Evolutionary conservation across 2,888 invertebrate species (phyloP).

Genomic region (Limulus polyphemus): DNA sequence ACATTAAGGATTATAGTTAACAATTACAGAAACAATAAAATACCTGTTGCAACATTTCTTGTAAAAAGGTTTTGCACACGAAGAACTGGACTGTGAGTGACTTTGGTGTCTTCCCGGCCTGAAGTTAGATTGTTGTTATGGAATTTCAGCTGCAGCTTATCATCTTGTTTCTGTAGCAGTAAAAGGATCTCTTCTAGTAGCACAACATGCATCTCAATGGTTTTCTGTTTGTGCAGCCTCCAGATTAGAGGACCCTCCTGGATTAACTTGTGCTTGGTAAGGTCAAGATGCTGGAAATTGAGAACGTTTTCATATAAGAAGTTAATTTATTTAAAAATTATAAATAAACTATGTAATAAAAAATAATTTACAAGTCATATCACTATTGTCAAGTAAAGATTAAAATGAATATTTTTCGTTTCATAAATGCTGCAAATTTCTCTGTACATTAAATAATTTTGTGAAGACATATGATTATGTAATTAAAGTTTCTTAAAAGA

Average conservation of each 20-base stretch:
- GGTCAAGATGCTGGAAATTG: conserved; percentile 53
- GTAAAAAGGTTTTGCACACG: conserved; percentile 64
- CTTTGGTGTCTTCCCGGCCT: conserved; percentile 29
- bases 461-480: too few species aligned
- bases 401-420: too few species aligned
- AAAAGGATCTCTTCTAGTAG: conserved; percentile 72
- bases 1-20: too few species aligned
- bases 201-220: conserved; percentile 62
- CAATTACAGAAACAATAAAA: too few species aligned
- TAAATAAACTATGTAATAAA: too few species aligned
- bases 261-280: conserved; percentile 63
- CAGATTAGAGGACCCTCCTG: conserved; percentile 72
- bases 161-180: conserved; percentile 67
- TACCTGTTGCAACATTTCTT: conserved; percentile 66
- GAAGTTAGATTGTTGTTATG: conserved; percentile 38
- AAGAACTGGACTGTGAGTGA: conserved; percentile 59
- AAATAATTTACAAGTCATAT: too few species aligned
- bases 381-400: too few species aligned
- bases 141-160: conserved; percentile 62
- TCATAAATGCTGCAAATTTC: too few species aligned
- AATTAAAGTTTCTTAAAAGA: too few species aligned
- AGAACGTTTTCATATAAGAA: too few species aligned
- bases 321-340: too few species aligned
- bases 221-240: conserved; percentile 54
- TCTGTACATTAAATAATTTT: too few species aligned